These are phyloP conservation scores for Peribatodes rhomboidaria DNA, from an alignment of 2,888 invertebrate genomes.

Conservation along the genomic window DNA sequence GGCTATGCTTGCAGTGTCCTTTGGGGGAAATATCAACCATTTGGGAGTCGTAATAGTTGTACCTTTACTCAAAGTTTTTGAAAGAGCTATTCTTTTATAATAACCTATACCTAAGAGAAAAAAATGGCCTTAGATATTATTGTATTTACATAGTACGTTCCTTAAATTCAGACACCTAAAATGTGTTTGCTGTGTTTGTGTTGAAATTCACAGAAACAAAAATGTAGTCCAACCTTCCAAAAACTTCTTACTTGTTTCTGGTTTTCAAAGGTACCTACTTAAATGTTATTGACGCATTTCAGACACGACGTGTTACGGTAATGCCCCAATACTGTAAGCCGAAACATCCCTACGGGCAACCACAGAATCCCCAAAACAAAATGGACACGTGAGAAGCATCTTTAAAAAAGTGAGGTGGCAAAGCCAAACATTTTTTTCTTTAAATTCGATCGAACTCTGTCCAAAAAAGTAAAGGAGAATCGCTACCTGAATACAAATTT, in stretches of 20 bases:
- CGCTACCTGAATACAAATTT: conserved; percentile 82
- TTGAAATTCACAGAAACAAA: too few relatives aligned
- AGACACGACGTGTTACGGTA: conserved; percentile 29
- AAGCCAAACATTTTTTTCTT: conserved; percentile 58
- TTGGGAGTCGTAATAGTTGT: too few relatives aligned
- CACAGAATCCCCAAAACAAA: conserved; percentile 43
- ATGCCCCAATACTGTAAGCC: conserved; percentile 40
- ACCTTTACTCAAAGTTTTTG: too few relatives aligned
- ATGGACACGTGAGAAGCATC: conserved; percentile 44
- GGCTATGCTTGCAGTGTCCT: too few relatives aligned
- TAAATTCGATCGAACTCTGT: conserved; percentile 72
- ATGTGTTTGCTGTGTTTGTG: too few relatives aligned
- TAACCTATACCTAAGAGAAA: too few relatives aligned
- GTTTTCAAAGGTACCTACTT: conserved; percentile 27
- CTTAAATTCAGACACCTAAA: too few relatives aligned
- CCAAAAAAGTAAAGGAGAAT: conserved; percentile 71
- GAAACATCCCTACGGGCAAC: conserved; percentile 39
- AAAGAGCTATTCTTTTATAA: too few relatives aligned
- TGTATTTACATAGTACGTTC: too few relatives aligned
- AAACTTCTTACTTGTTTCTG: conserved; percentile 6
- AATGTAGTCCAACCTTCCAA: neutral
- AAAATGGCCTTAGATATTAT: too few relatives aligned
- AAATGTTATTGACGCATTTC: conserved; percentile 19
- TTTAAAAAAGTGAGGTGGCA: conserved; percentile 40
- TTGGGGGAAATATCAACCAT: too few relatives aligned